Evolutionary conservation across 2,113 vertebrate genomes (phyloP), one percentile per base, ranked within the genome.

Genomic region (Xyliphius kryptos): DNA sequence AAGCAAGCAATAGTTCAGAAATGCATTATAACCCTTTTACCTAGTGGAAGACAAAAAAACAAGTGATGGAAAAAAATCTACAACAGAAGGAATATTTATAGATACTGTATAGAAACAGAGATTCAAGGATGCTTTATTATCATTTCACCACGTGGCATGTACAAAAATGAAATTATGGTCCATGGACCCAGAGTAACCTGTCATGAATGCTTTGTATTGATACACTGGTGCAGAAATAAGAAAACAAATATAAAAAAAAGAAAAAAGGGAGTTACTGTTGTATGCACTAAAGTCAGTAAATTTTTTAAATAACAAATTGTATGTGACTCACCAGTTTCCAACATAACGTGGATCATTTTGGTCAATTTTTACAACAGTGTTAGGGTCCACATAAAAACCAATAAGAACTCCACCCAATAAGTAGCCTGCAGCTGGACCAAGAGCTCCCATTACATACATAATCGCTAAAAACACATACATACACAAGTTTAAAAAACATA

Each of bases 401-500:
- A 99, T 99, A 50, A 98, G 90, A 75, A 99, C 92, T 61, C 96
- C 96, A 63, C 96, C 96, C 70, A 99, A 68, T 67, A 99, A 87
- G 82, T 99, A 99, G 13, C 96, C 96, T 61, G 90, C 95, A 0
- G 96, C 95, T 10, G 96, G 96, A 20, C 96, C 96, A 9, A 99
- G 89, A 0, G 96, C 96, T 79, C 96, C 96, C 96, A 98, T 98
- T 70, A 99, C 94, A 0, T 99, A 99, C 95, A 99, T 98, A 85
- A 98, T 89, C 53, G 96, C 96, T 94, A 9, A 50, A 32, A 68
- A 73, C 19, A 64, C 11, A 68, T 14, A 60, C 52, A 68, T 5
- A 61, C 52, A 47, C 21, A 60, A n/a, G n/a, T n/a, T 19, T 56
- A 19, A 61, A 5, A 15, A 21, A 59, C 46, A 53, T 38, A 56